Percentiles rank a stretch among this genome's conserved stretches.
These are phyloP conservation scores for Stegastes partitus DNA, from an alignment of 2,113 vertebrate genomes.

Conservation along the genomic window DNA sequence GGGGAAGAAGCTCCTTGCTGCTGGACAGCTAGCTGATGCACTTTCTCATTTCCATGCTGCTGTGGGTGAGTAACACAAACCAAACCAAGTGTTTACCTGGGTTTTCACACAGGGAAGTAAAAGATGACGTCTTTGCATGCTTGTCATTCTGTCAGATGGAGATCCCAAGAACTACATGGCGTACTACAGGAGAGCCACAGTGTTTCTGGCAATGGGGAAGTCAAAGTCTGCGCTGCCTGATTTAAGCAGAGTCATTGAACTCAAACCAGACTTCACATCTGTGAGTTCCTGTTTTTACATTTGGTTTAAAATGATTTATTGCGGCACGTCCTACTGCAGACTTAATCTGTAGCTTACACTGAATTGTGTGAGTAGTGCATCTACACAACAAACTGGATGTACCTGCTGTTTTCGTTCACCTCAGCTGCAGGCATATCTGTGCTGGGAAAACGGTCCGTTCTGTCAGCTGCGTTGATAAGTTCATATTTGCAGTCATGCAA, in stretches of 20 bases:
- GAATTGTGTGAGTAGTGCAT: background rate
- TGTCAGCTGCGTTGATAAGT: constrained; percentile 40
- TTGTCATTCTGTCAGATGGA: constrained; percentile 85
- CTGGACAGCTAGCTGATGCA: constrained; percentile 96
- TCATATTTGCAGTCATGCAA: background rate
- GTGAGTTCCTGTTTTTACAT: constrained; percentile 77
- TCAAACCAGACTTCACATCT: constrained; percentile 98
- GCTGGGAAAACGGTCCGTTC: constrained; percentile 26
- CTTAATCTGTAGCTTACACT: background rate
- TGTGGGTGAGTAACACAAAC: constrained; percentile 88
- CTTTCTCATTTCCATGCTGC: constrained; percentile 97
- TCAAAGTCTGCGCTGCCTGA: constrained; percentile 98
- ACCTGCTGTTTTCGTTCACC: background rate
- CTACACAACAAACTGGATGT: background rate
- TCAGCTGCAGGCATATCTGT: background rate
- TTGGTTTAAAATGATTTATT: background rate
- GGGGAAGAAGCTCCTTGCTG: constrained; percentile 98
- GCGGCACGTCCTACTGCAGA: background rate
- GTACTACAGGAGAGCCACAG: constrained; percentile 97
- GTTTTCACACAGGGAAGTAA: background rate
- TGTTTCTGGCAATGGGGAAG: constrained; percentile 97
- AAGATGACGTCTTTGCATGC: no score
- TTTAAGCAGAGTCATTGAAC: constrained; percentile 95
- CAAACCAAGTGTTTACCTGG: background rate
- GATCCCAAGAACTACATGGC: constrained; percentile 97